These are phyloP conservation scores for Montipora foliosa DNA, from an alignment of 64 coral and sea anemone genomes.

Conservation along the genomic window DNA sequence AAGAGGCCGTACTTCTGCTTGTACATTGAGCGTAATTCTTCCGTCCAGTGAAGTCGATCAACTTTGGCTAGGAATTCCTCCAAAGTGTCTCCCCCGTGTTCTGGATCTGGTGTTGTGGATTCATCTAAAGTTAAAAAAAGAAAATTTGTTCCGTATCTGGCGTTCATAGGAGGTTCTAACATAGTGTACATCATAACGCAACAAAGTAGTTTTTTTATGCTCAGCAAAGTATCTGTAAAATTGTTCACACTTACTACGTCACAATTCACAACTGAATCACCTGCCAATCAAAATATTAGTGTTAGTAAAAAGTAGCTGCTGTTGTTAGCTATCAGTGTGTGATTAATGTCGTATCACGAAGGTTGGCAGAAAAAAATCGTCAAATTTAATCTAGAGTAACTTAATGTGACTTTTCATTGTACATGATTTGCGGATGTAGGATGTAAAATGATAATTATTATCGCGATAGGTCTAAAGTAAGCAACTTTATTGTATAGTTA, in stretches of 20 bases:
- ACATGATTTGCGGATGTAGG: too few species aligned
- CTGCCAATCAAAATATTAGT: background rate
- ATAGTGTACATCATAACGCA: too few species aligned
- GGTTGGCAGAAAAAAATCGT: too few species aligned
- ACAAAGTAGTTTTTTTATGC: too few species aligned
- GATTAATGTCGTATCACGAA: background rate
- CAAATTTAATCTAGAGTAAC: too few species aligned
- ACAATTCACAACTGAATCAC: slow-evolving; percentile 13
- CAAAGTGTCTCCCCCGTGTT: slow-evolving; percentile 26
- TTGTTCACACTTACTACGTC: background rate
- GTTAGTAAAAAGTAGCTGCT: background rate
- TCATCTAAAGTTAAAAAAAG: slow-evolving; percentile 12
- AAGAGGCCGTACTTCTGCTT: slow-evolving; percentile 85
- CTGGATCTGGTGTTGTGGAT: background rate
- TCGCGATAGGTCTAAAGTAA: too few species aligned
- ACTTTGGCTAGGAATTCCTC: slow-evolving; percentile 63
- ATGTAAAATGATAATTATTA: too few species aligned
- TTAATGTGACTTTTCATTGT: too few species aligned
- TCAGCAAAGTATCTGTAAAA: background rate
- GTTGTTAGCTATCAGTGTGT: background rate
- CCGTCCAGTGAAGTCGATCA: slow-evolving; percentile 60
- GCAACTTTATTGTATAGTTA: too few species aligned
- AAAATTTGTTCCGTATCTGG: background rate
- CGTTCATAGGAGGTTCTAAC: too few species aligned
- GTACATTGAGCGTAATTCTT: slow-evolving; percentile 81